Percentiles rank a stretch among this genome's conserved stretches.
Evolutionary conservation across 2,113 vertebrate species (phyloP).

Genomic region (Rhea americana): DNA sequence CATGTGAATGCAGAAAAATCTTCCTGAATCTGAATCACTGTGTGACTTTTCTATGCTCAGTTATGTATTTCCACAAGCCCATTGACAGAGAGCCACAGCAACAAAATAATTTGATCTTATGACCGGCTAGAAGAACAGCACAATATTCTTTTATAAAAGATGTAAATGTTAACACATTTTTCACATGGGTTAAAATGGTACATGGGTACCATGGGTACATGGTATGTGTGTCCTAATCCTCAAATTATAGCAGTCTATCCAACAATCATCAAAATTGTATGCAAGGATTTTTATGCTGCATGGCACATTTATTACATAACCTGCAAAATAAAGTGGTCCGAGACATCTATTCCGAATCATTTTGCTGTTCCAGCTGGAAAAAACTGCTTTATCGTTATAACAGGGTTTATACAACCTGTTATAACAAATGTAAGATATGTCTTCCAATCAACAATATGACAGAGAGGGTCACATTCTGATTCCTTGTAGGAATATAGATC

Average conservation of each 20-base stretch:
- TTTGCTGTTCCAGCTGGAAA: background rate
- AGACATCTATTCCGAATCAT: background rate
- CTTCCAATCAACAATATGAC: background rate
- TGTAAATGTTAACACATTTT: slow-evolving; percentile 23
- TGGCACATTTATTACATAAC: background rate
- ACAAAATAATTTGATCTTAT: slow-evolving; percentile 13
- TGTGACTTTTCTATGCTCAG: background rate
- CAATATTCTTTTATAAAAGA: background rate
- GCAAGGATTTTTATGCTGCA: background rate
- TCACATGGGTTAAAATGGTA: background rate
- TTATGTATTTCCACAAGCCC: background rate
- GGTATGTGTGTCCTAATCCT: background rate
- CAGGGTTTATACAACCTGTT: background rate
- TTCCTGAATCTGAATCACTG: background rate
- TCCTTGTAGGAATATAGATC: background rate
- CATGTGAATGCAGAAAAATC: background rate
- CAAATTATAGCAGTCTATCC: background rate
- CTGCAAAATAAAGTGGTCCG: background rate
- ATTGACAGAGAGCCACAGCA: background rate
- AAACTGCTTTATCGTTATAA: background rate
- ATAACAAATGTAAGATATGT: background rate
- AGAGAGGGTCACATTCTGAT: background rate
- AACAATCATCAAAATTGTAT: background rate
- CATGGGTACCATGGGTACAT: no score
- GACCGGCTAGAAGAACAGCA: background rate